A percentile compares a stretch with the other conserved stretches of the same genome.
Evolutionary conservation across 2,888 invertebrate genomes (phyloP).

Genomic region (Nephrotoma flavescens): DNA sequence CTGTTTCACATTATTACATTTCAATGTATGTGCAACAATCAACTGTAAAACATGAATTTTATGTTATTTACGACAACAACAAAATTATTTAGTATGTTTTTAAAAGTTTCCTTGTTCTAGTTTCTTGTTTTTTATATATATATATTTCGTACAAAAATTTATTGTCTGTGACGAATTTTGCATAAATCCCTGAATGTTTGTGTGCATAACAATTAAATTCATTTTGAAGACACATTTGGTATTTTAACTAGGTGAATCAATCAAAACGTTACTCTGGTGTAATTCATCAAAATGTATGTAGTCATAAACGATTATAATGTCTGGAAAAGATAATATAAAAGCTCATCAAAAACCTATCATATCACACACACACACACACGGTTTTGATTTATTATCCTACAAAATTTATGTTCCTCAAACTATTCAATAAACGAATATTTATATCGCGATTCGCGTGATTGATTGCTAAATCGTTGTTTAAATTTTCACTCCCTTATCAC

Average conservation of each 20-base stretch:
- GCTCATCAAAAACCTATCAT: constrained; percentile 1
- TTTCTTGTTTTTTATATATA: not conserved
- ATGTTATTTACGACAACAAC: not conserved
- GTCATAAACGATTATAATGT: not conserved
- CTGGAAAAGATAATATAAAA: constrained; percentile 1
- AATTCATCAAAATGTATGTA: not conserved
- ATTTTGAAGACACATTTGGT: not conserved
- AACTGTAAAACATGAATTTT: not conserved
- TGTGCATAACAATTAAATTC: not conserved
- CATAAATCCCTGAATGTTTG: not conserved
- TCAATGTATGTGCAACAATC: not conserved
- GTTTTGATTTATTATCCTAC: not conserved
- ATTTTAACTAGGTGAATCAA: not conserved
- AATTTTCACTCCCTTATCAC: not conserved
- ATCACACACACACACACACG: not conserved
- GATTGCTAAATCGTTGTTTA: not conserved
- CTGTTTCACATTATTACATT: not conserved
- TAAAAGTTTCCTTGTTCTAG: not conserved
- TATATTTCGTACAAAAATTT: not conserved
- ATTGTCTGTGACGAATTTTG: not conserved
- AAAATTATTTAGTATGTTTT: not conserved
- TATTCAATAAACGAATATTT: not conserved
- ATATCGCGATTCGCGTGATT: not conserved
- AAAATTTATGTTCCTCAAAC: not conserved
- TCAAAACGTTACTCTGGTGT: not conserved